These are phyloP conservation scores for Heliconius eleuchia DNA, from an alignment of 1,140 invertebrate genomes.

Conservation along the genomic window DNA sequence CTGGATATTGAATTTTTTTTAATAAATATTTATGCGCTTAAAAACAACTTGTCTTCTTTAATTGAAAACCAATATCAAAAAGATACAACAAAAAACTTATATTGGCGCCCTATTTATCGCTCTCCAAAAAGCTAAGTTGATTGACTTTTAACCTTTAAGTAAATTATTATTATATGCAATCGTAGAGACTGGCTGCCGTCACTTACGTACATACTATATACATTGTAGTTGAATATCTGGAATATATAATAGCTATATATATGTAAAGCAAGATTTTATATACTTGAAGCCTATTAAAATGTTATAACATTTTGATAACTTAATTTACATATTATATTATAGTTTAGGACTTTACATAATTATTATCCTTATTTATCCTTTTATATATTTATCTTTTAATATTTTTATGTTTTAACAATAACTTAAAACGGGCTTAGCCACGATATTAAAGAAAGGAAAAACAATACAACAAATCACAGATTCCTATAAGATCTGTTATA, in stretches of 20 bases:
- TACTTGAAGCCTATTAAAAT: no score
- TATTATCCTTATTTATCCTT: no score
- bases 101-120: background rate
- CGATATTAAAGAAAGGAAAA: background rate
- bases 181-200: background rate
- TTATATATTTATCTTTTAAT: no score
- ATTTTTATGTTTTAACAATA: no score
- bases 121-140: background rate
- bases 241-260: no score
- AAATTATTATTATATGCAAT: background rate
- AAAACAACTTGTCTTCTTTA: background rate
- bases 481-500: background rate
- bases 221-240: no score
- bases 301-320: no score
- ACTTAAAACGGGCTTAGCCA: no score
- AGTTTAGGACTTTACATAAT: no score
- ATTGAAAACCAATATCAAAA: background rate
- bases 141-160: slow-evolving; percentile 4
- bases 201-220: background rate
- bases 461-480: slow-evolving; percentile 2
- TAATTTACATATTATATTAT: no score
- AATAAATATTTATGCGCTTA: background rate
- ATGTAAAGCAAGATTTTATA: no score
- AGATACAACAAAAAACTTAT: background rate
- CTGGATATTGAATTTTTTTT: no score